phyloP scores from a whole-genome alignment of 2,797 vertebrate species.

The Psittacula derbiana region DNA sequence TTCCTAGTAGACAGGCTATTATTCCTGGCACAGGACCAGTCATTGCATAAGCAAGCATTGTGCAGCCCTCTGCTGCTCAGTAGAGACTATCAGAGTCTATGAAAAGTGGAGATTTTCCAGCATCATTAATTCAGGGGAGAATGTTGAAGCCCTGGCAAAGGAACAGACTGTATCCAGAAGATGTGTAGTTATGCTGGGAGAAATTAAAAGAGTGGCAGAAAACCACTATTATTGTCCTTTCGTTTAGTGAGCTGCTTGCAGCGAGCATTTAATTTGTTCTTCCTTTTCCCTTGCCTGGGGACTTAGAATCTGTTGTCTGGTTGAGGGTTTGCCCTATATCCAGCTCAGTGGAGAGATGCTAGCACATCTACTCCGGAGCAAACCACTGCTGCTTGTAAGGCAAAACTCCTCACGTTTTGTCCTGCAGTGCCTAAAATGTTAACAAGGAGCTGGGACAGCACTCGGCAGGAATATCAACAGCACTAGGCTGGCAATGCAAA shows the following conservation, averaged over 20 bases:
- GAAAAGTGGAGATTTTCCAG: slow-evolving; percentile 66
- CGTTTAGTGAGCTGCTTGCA: background rate
- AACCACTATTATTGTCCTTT: slow-evolving; percentile 14
- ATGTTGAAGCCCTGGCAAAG: slow-evolving; percentile 21
- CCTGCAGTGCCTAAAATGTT: background rate
- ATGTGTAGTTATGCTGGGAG: slow-evolving; percentile 36
- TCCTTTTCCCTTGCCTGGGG: slow-evolving; percentile 13
- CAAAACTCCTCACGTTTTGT: background rate
- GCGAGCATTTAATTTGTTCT: slow-evolving; percentile 20
- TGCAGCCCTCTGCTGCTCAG: slow-evolving; percentile 37
- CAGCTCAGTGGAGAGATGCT: background rate
- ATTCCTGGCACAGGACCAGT: slow-evolving; percentile 41
- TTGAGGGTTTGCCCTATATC: background rate
- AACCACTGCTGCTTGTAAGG: background rate
- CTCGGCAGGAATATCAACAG: background rate
- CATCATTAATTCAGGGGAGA: slow-evolving; percentile 51
- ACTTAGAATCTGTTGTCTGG: background rate
- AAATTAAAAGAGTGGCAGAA: slow-evolving; percentile 33
- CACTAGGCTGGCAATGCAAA: background rate
- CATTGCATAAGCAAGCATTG: slow-evolving; percentile 60
- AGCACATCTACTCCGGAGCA: background rate
- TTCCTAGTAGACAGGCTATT: slow-evolving; percentile 10
- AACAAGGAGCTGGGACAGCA: background rate
- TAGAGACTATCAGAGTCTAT: background rate
- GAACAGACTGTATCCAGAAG: slow-evolving; percentile 40